Evolutionary conservation across 2,888 invertebrate species (phyloP).

Genomic region (Callinectes sapidus): DNA sequence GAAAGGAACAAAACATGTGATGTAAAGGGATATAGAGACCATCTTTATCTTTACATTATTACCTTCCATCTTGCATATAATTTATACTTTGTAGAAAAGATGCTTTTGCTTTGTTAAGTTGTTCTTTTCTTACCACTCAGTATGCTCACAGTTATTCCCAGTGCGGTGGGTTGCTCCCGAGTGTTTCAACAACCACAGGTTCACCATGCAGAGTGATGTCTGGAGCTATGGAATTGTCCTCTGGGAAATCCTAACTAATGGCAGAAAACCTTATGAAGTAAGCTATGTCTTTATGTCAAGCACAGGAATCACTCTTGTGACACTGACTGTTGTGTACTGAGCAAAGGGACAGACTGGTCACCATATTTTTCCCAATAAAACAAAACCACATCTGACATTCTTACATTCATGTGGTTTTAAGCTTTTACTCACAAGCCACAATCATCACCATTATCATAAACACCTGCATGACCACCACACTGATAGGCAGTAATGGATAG

Average conservation of each 20-base stretch:
- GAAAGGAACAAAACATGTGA: neutral
- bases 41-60: neutral
- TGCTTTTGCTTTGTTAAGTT: neutral
- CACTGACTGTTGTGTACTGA: neutral
- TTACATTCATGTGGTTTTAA: neutral
- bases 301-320: neutral
- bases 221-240: conserved; percentile 70
- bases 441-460: neutral
- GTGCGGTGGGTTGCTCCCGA: conserved; percentile 64
- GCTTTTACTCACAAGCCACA: neutral
- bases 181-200: conserved; percentile 54
- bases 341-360: neutral
- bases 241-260: conserved; percentile 65
- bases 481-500: no score
- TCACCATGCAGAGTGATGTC: conserved; percentile 69
- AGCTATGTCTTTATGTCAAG: neutral
- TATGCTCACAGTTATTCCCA: conserved; percentile 49
- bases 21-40: neutral
- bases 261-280: conserved; percentile 59
- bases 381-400: neutral
- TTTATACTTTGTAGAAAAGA: no score
- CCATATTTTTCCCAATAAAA: neutral
- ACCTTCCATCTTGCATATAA: neutral
- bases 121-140: conserved; percentile 11
- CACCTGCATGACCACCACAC: neutral